These are phyloP conservation scores for Tachyglossus aculeatus DNA, from an alignment of 2,797 vertebrate species.

Conservation along the genomic window DNA sequence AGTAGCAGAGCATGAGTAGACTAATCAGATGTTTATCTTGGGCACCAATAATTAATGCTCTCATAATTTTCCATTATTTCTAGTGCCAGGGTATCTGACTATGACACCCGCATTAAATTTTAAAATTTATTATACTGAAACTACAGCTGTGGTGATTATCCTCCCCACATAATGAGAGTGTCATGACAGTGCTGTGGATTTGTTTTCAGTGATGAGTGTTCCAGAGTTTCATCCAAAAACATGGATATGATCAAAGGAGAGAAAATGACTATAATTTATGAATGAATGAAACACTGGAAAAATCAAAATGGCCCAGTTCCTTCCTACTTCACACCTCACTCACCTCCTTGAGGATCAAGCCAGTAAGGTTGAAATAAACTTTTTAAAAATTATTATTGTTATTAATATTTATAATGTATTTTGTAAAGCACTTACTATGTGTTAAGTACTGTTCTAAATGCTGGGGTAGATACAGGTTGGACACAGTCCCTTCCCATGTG, in stretches of 20 bases:
- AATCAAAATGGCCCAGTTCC: neutral
- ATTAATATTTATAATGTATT: too few relatives aligned
- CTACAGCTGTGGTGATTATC: neutral
- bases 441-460: too few relatives aligned
- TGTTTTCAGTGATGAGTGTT: neutral
- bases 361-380: too few relatives aligned
- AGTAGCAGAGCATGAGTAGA: too few relatives aligned
- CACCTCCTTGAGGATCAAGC: too few relatives aligned
- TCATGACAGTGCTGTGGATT: neutral
- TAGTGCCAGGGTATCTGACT: neutral
- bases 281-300: neutral
- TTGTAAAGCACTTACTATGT: too few relatives aligned
- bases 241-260: neutral
- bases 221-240: neutral
- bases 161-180: neutral
- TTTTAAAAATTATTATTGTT: too few relatives aligned
- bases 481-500: too few relatives aligned
- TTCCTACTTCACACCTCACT: neutral
- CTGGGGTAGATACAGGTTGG: too few relatives aligned
- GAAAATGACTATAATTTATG: neutral
- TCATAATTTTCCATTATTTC: neutral
- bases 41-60: too few relatives aligned
- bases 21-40: too few relatives aligned
- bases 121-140: neutral
- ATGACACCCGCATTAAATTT: neutral